These are phyloP conservation scores for Stichodactyla helianthus DNA, from an alignment of 64 coral and sea anemone genomes.

Conservation along the genomic window DNA sequence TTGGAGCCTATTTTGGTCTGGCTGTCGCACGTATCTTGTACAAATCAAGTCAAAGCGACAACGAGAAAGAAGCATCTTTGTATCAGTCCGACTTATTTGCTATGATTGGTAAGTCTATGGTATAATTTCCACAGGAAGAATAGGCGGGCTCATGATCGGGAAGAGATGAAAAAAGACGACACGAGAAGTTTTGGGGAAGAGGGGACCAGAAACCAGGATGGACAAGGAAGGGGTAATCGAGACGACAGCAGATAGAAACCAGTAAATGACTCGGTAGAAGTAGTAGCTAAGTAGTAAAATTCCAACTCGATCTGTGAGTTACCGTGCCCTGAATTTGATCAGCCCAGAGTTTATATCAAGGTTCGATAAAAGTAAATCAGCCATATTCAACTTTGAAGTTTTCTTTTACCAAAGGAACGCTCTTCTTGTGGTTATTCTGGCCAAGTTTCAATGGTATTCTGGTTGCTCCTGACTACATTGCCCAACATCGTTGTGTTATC, in stretches of 20 bases:
- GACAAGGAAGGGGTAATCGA: not conserved
- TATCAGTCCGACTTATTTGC: conserved; percentile 93
- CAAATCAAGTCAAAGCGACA: conserved; percentile 5
- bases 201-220: not conserved
- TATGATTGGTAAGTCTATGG: conserved; percentile 60
- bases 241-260: not conserved
- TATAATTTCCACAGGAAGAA: not conserved
- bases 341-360: too few species aligned
- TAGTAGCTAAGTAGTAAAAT: too few species aligned
- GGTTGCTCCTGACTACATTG: conserved; percentile 64
- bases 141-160: not conserved
- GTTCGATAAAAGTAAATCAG: too few species aligned
- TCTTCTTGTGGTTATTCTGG: conserved; percentile 98
- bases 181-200: not conserved
- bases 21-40: conserved; percentile 61
- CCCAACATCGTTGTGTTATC: conserved; percentile 81
- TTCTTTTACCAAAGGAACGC: conserved; percentile 41
- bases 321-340: too few species aligned
- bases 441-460: conserved; percentile 87
- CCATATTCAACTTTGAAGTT: not conserved
- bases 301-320: too few species aligned
- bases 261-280: not conserved
- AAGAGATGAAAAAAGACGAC: not conserved
- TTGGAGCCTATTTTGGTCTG: conserved; percentile 87
- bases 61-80: conserved; percentile 61